phyloP scores from a whole-genome alignment of 2,888 invertebrate species.

The Belgica antarctica region DNA sequence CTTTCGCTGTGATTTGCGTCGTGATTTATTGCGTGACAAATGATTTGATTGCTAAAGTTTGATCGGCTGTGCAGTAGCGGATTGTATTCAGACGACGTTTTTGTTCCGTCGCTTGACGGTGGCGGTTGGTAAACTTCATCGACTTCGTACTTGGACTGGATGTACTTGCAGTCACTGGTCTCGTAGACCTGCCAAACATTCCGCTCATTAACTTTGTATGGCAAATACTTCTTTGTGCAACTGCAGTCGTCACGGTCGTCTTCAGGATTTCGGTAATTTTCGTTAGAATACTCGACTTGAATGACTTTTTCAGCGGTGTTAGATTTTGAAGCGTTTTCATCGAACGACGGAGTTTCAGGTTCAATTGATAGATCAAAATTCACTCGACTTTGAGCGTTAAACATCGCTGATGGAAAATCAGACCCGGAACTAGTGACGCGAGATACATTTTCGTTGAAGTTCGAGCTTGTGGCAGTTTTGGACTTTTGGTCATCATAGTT shows the following conservation, averaged over 20 bases:
- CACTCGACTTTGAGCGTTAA: background rate
- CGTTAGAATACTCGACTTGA: constrained; percentile 21
- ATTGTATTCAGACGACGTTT: constrained; percentile 4
- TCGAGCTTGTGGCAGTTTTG: constrained; percentile 3
- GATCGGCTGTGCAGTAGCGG: constrained; percentile 36
- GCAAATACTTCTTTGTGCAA: constrained; percentile 40
- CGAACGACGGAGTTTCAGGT: background rate
- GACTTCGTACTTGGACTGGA: constrained; percentile 31
- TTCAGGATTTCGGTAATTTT: constrained; percentile 13
- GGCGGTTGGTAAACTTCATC: constrained; percentile 37
- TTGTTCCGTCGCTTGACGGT: constrained; percentile 2
- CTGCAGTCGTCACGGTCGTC: constrained; percentile 21
- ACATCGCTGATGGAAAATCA: background rate
- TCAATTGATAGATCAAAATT: background rate
- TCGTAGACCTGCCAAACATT: constrained; percentile 44
- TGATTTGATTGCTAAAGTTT: constrained; percentile 39
- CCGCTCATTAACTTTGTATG: constrained; percentile 41
- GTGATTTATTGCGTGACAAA: constrained; percentile 39
- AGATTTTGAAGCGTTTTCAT: background rate
- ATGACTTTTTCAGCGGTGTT: constrained; percentile 30
- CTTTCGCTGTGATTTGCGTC: constrained; percentile 22
- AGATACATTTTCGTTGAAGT: constrained; percentile 6
- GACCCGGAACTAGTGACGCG: constrained; percentile 1
- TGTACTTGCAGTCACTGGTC: constrained; percentile 41
- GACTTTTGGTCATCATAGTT: background rate